Evolutionary conservation across 2,797 vertebrate species (phyloP).

Genomic region (Syncerus caffer): DNA sequence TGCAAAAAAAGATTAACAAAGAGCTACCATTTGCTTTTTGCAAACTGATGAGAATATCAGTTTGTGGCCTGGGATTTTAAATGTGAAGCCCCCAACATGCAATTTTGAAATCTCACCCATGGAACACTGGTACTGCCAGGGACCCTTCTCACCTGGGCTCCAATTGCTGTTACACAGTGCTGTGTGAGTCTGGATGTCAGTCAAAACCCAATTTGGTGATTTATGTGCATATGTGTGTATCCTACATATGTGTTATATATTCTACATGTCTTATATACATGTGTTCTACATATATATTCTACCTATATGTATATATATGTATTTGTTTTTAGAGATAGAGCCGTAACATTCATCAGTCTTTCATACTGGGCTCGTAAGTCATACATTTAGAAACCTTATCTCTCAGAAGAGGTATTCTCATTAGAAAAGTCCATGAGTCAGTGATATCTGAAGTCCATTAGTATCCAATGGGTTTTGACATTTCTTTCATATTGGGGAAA

Average conservation of each 20-base stretch:
- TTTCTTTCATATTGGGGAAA: neutral
- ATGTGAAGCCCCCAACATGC: neutral
- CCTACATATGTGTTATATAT: neutral
- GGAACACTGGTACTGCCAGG: neutral
- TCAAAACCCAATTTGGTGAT: neutral
- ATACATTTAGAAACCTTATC: neutral
- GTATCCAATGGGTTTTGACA: neutral
- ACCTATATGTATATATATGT: neutral
- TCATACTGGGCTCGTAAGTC: neutral
- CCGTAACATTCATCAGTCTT: neutral
- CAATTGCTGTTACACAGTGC: accelerated
- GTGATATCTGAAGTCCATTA: neutral
- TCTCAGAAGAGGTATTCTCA: neutral
- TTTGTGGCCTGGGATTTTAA: neutral
- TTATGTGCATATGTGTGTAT: neutral
- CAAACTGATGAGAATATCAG: neutral
- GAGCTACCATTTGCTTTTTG: neutral
- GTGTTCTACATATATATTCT: neutral
- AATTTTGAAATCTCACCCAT: neutral
- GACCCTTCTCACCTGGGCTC: neutral
- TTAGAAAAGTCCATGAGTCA: neutral
- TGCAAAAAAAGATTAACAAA: neutral
- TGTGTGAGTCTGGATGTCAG: neutral
- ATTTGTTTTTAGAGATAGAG: neutral
- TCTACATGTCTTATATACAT: neutral